These are phyloP conservation scores for Listronotus oregonensis DNA, from an alignment of 1,140 invertebrate genomes.

Conservation along the genomic window DNA sequence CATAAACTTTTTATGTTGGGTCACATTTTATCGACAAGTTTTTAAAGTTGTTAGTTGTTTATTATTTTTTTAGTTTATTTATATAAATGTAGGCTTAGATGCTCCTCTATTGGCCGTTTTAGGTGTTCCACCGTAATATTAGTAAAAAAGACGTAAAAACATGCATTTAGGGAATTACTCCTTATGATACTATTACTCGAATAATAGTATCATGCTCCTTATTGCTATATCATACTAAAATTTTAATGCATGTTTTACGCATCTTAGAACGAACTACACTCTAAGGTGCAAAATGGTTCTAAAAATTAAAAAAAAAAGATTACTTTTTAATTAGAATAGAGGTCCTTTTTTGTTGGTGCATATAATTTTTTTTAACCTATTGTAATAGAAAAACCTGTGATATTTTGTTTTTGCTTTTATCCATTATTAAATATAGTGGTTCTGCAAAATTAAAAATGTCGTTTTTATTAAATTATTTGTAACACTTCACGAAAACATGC, in stretches of 20 bases:
- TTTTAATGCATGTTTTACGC: no score
- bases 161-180: no score
- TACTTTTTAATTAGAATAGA: neutral
- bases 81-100: neutral
- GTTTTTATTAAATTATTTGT: constrained; percentile 3
- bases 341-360: neutral
- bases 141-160: no score
- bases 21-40: neutral
- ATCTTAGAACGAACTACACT: neutral
- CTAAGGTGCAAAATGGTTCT: neutral
- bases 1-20: constrained; percentile 11
- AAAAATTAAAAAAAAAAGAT: neutral
- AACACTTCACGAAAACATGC: no score
- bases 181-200: no score
- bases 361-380: constrained; percentile 28
- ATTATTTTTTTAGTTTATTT: constrained; percentile 1
- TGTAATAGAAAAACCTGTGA: constrained; percentile 44
- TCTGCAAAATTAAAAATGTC: constrained; percentile 25
- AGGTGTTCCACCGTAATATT: neutral
- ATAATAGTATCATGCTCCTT: no score
- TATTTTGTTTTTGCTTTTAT: constrained; percentile 48
- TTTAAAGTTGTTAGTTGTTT: neutral
- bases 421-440: constrained; percentile 44
- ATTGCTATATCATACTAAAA: no score
- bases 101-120: constrained; percentile 9